Conservation (phyloP, 2,888 invertebrate genomes). For the Celastrina argiolus region DNA sequence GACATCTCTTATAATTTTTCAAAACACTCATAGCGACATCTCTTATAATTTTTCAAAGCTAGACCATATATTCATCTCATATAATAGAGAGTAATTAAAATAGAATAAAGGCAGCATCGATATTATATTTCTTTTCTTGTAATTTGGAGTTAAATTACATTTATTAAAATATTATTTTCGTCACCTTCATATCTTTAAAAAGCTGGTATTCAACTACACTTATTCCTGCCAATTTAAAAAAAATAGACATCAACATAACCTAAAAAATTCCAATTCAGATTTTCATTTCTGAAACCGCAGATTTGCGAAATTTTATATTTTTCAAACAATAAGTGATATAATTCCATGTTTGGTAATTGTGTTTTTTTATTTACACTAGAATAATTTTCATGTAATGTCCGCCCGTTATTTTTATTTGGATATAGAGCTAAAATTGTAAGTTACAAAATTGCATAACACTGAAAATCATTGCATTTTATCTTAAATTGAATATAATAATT, state of each 20-base stretch:
- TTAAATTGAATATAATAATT: background rate
- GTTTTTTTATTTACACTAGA: background rate
- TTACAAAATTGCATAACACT: slow-evolving; percentile 35
- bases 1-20: no score
- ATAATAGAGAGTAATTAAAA: no score
- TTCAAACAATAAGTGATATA: background rate
- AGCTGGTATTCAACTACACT: no score
- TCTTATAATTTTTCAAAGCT: no score
- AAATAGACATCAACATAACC: slow-evolving; percentile 17
- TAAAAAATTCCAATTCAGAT: background rate
- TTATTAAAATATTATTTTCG: no score
- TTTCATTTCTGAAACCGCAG: background rate
- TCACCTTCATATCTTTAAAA: no score
- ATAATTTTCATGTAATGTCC: slow-evolving; percentile 35
- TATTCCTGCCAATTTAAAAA: background rate
- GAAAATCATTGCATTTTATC: background rate
- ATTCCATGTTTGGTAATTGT: background rate
- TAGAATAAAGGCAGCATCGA: no score
- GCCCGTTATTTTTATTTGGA: slow-evolving; percentile 51
- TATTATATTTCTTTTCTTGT: no score
- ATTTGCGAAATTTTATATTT: background rate
- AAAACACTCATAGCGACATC: no score
- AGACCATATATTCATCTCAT: no score
- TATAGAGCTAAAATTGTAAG: slow-evolving; percentile 51
- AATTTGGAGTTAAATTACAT: no score